Conservation (phyloP, 2,113 vertebrate species). For the Baryphthengus martii region DNA sequence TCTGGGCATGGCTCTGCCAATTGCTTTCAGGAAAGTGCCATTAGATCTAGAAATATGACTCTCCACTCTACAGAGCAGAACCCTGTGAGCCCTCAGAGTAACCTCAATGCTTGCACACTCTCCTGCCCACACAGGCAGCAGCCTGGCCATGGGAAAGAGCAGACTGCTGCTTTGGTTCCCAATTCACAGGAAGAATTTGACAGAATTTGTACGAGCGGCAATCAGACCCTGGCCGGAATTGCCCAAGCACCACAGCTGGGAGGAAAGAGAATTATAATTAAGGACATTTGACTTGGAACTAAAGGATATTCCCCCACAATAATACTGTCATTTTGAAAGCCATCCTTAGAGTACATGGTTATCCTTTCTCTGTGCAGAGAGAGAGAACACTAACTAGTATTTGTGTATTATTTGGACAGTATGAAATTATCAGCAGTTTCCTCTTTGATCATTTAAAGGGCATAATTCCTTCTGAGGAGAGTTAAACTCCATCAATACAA, state of each 20-base stretch:
- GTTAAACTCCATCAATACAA: background rate
- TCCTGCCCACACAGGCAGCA: background rate
- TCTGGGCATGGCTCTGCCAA: background rate
- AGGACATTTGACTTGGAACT: background rate
- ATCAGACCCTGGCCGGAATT: background rate
- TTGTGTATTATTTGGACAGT: background rate
- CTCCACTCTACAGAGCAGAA: background rate
- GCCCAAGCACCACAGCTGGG: background rate
- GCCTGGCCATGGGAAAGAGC: background rate
- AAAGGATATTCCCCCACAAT: background rate
- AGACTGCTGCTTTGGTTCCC: background rate
- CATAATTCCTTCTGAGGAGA: background rate
- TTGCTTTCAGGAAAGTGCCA: background rate
- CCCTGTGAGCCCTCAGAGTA: background rate
- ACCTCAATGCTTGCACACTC: accelerated
- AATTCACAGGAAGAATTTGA: background rate
- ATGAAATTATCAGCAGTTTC: background rate
- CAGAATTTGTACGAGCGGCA: background rate
- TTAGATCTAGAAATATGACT: background rate
- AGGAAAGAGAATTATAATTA: background rate
- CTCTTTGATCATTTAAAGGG: background rate
- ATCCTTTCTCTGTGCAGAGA: background rate
- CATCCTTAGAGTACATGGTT: background rate
- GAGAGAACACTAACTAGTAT: background rate
- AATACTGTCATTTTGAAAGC: background rate